Conservation (phyloP, 2,797 vertebrate genomes). For the Tapera naevia region DNA sequence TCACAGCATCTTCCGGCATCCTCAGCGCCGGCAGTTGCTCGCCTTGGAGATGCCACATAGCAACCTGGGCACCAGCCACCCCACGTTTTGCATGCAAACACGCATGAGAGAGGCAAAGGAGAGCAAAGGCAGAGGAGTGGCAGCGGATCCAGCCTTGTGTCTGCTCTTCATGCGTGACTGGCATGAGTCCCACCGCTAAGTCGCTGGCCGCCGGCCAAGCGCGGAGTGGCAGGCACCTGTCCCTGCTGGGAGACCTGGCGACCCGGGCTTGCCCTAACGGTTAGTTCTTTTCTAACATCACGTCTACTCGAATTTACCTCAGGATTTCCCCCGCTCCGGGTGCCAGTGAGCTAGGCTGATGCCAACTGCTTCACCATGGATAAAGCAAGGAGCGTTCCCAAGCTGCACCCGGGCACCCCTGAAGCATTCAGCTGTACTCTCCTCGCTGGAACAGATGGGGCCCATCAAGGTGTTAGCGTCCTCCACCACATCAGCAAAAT, state of each 20-base stretch:
- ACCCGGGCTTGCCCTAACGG: constrained; percentile 52
- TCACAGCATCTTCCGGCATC: not conserved
- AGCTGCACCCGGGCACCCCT: constrained; percentile 16
- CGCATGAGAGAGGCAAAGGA: not conserved
- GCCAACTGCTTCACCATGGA: constrained; percentile 38
- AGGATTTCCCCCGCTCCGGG: constrained; percentile 53
- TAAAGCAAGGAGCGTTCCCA: constrained; percentile 43
- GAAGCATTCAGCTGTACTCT: constrained; percentile 42
- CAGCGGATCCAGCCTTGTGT: constrained; percentile 18
- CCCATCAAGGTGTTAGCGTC: constrained; percentile 54
- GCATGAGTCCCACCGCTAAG: constrained; percentile 50
- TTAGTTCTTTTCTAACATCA: constrained; percentile 64
- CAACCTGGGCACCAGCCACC: constrained; percentile 1
- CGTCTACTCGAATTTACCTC: constrained; percentile 70
- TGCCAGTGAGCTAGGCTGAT: constrained; percentile 35
- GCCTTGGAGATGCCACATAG: constrained; percentile 9
- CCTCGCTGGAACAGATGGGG: constrained; percentile 54
- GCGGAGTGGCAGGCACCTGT: constrained; percentile 60
- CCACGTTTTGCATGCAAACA: not conserved
- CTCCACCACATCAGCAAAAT: constrained; percentile 49
- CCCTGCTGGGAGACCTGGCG: constrained; percentile 71
- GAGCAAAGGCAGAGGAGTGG: not conserved
- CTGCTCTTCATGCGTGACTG: constrained; percentile 54
- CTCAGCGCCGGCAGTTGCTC: not conserved
- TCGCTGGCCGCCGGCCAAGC: constrained; percentile 42